A percentile compares a stretch with the other conserved stretches of the same genome.
Evolutionary conservation across 2,797 vertebrate species (phyloP).

Genomic region (Microcaecilia unicolor): DNA sequence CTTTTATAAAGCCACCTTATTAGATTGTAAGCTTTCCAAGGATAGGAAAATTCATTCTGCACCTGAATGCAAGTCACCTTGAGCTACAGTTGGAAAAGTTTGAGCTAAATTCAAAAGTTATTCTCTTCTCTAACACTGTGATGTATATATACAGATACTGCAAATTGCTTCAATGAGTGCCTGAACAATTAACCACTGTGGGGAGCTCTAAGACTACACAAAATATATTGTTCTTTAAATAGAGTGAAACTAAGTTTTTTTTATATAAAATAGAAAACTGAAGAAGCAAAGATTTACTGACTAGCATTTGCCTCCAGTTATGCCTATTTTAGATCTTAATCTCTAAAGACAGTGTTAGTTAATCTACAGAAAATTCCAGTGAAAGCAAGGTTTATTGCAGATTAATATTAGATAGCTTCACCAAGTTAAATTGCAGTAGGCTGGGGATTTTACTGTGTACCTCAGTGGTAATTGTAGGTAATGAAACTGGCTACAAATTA

Average conservation of each 20-base stretch:
- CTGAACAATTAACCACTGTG: slow-evolving; percentile 27
- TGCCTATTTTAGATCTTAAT: not conserved
- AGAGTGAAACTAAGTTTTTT: fast-evolving
- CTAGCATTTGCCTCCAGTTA: not conserved
- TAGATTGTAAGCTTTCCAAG: no score
- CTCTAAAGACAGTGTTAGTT: slow-evolving; percentile 1
- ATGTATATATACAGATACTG: no score
- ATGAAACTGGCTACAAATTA: slow-evolving; percentile 24
- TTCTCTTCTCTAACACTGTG: no score
- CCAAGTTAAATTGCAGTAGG: slow-evolving; percentile 8
- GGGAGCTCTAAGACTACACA: slow-evolving; percentile 47
- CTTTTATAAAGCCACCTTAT: no score
- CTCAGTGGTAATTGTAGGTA: slow-evolving; percentile 38
- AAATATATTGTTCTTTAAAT: not conserved
- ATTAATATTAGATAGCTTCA: slow-evolving; percentile 12
- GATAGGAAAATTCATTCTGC: no score
- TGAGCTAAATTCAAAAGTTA: no score
- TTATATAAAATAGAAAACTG: not conserved
- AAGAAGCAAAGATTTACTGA: not conserved
- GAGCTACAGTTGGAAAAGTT: no score
- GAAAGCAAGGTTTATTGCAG: not conserved
- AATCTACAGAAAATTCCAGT: slow-evolving; percentile 8
- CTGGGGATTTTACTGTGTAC: slow-evolving; percentile 22
- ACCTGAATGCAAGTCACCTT: no score
- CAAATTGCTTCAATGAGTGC: not conserved